These are phyloP conservation scores for Macrostomum lignano DNA, from an alignment of 1,140 invertebrate genomes.

Conservation along the genomic window DNA sequence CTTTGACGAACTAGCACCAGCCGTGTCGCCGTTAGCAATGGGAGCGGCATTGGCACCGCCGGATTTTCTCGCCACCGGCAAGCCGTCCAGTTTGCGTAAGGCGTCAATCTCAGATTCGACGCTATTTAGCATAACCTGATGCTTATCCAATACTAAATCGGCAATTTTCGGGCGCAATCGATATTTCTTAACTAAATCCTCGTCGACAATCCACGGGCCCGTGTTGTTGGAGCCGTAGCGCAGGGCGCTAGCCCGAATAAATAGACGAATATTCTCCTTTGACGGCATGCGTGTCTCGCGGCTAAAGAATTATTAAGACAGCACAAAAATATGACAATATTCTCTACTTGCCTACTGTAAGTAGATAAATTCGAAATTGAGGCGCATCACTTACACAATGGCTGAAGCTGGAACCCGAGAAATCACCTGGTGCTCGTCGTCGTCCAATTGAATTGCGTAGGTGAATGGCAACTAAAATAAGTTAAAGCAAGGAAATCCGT, in stretches of 20 bases:
- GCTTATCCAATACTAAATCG: constrained; percentile 19
- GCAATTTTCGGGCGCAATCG: constrained; percentile 17
- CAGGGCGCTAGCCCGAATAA: constrained; percentile 18
- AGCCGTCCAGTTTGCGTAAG: neutral
- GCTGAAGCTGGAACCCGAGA: no score
- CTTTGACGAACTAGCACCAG: constrained; percentile 6
- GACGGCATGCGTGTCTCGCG: constrained; percentile 15
- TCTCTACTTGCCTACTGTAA: no score
- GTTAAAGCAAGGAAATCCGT: no score
- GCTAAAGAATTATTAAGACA: constrained; percentile 10
- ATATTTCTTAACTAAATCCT: constrained; percentile 18
- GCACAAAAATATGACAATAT: no score
- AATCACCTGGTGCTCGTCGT: no score
- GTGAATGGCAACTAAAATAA: no score
- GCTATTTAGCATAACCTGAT: constrained; percentile 12
- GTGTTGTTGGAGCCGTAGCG: constrained; percentile 13
- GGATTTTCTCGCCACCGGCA: neutral
- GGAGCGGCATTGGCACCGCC: neutral
- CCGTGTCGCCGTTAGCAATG: constrained; percentile 2
- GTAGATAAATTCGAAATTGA: no score
- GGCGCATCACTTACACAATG: no score
- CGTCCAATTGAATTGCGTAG: no score
- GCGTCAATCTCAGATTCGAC: neutral
- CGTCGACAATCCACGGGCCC: constrained; percentile 24
- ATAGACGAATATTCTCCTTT: constrained; percentile 19